Evolutionary conservation across 2,888 invertebrate species (phyloP).

Genomic region (Drosophila hamatofila): DNA sequence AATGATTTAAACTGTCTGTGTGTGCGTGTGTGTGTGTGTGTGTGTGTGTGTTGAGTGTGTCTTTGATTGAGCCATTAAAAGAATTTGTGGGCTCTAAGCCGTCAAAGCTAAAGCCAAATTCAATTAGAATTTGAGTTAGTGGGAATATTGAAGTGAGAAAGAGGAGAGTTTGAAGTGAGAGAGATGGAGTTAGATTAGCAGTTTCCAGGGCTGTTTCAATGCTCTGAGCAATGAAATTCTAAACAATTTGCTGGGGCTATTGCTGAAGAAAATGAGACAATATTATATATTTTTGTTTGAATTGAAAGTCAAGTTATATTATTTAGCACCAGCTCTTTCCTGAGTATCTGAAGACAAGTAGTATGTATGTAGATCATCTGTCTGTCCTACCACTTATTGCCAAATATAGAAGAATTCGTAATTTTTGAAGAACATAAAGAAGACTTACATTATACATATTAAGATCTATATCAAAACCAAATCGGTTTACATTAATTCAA

Average conservation of each 20-base stretch:
- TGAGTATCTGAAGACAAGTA: too few species aligned
- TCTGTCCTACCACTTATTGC: too few species aligned
- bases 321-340: too few species aligned
- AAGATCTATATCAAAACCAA: too few species aligned
- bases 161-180: constrained; percentile 10
- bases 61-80: constrained; percentile 49
- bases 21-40: background rate
- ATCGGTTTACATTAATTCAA: background rate
- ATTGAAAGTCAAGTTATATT: too few species aligned
- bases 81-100: constrained; percentile 24
- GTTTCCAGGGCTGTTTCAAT: too few species aligned
- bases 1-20: constrained; percentile 6
- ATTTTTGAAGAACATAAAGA: too few species aligned
- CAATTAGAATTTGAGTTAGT: constrained; percentile 27
- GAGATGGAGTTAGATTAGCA: too few species aligned
- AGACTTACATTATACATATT: too few species aligned
- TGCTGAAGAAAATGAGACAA: background rate
- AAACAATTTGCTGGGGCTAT: background rate
- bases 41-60: background rate
- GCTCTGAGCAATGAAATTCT: constrained; percentile 5
- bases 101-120: constrained; percentile 20
- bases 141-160: background rate
- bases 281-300: too few species aligned
- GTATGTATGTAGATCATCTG: too few species aligned
- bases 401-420: too few species aligned